These are phyloP conservation scores for Branchinecta lindahli DNA, from an alignment of 1,140 invertebrate species.

Conservation along the genomic window DNA sequence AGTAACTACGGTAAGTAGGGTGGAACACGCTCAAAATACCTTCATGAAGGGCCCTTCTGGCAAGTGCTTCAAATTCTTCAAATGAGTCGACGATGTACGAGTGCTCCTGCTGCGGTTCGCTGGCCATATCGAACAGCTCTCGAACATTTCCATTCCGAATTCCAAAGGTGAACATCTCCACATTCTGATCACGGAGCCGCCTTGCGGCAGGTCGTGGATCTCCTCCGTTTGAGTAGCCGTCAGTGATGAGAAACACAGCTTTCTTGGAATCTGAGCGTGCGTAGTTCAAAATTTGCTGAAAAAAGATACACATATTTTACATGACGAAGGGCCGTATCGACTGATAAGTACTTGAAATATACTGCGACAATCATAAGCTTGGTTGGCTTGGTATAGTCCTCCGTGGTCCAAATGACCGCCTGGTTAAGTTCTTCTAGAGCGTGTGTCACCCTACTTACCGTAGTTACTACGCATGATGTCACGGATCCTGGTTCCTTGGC, in stretches of 20 bases:
- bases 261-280: constrained; percentile 39
- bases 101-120: constrained; percentile 43
- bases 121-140: constrained; percentile 48
- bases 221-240: constrained; percentile 55
- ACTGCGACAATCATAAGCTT: neutral
- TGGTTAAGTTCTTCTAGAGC: too few species aligned
- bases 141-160: constrained; percentile 46
- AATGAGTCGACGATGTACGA: constrained; percentile 53
- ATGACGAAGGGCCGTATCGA: neutral
- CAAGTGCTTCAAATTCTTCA: constrained; percentile 51
- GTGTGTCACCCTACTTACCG: too few species aligned
- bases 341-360: neutral
- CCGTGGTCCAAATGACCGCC: too few species aligned
- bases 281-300: constrained; percentile 41
- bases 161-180: constrained; percentile 48
- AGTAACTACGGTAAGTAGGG: too few species aligned
- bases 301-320: constrained; percentile 13
- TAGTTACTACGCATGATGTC: too few species aligned
- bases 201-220: constrained; percentile 44
- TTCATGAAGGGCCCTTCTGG: constrained; percentile 48
- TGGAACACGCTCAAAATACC: too few species aligned
- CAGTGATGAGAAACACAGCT: constrained; percentile 49
- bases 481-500: too few species aligned
- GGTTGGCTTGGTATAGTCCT: too few species aligned
- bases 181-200: constrained; percentile 34